Evolutionary conservation across 2,888 invertebrate genomes (phyloP).

Genomic region (Criorhina ranunculi): DNA sequence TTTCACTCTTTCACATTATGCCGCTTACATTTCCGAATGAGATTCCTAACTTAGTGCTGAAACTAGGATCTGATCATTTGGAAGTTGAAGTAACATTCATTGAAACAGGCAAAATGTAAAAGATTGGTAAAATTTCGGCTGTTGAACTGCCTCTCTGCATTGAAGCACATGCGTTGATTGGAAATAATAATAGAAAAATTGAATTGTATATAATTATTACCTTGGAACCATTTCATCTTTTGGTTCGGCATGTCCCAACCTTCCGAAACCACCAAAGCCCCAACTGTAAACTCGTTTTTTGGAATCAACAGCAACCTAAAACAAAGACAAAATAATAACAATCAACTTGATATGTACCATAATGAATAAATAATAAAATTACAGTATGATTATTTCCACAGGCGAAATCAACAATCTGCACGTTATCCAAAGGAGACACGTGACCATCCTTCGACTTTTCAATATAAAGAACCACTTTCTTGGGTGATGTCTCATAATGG

Average conservation of each 20-base stretch:
- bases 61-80: no score
- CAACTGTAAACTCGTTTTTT: slow-evolving; percentile 96
- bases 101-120: no score
- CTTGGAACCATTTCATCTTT: slow-evolving; percentile 95
- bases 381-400: slow-evolving; percentile 97
- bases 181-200: not conserved
- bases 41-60: no score
- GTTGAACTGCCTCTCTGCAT: no score
- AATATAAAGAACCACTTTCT: slow-evolving; percentile 93
- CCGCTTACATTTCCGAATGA: no score
- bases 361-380: slow-evolving; percentile 79
- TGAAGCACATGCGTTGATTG: no score
- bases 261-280: slow-evolving; percentile 98
- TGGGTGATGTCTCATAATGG: slow-evolving; percentile 93
- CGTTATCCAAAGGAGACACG: slow-evolving; percentile 92
- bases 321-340: not conserved
- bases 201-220: slow-evolving; percentile 30
- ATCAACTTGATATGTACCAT: not conserved
- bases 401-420: slow-evolving; percentile 94
- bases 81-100: no score
- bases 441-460: slow-evolving; percentile 95
- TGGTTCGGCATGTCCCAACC: slow-evolving; percentile 96
- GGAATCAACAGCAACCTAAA: slow-evolving; percentile 92
- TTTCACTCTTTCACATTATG: no score
- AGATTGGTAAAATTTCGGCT: no score